These are phyloP conservation scores for Polyploca ridens DNA, from an alignment of 2,888 invertebrate genomes.

Conservation along the genomic window DNA sequence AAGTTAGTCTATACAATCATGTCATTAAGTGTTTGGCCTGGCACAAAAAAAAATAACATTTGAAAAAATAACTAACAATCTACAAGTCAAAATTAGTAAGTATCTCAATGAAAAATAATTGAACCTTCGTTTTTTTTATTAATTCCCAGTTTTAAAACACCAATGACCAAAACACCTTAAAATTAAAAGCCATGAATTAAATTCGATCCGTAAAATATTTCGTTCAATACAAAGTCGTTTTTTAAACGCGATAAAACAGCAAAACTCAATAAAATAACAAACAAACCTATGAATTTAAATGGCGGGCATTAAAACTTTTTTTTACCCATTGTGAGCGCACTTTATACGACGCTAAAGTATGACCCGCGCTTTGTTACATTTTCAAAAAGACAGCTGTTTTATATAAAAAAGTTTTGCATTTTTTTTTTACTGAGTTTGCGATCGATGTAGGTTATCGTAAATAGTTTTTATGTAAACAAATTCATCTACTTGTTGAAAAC, in stretches of 20 bases:
- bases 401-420: neutral
- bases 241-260: slow-evolving; percentile 28
- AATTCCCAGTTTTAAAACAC: too few relatives aligned
- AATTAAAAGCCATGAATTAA: too few relatives aligned
- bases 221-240: slow-evolving; percentile 14
- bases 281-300: slow-evolving; percentile 50
- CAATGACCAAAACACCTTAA: too few relatives aligned
- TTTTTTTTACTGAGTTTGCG: neutral
- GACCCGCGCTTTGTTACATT: slow-evolving; percentile 16
- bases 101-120: too few relatives aligned
- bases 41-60: too few relatives aligned
- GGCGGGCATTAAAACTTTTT: slow-evolving; percentile 42
- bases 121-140: too few relatives aligned
- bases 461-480: neutral
- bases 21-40: too few relatives aligned
- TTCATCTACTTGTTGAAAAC: too few relatives aligned
- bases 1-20: too few relatives aligned
- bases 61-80: too few relatives aligned
- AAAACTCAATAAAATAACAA: slow-evolving; percentile 29
- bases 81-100: too few relatives aligned
- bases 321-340: slow-evolving; percentile 27
- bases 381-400: slow-evolving; percentile 2
- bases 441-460: neutral
- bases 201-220: slow-evolving; percentile 4
- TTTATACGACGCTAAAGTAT: slow-evolving; percentile 16